Conservation (phyloP, 2,113 vertebrate genomes). For the Sturnus vulgaris region DNA sequence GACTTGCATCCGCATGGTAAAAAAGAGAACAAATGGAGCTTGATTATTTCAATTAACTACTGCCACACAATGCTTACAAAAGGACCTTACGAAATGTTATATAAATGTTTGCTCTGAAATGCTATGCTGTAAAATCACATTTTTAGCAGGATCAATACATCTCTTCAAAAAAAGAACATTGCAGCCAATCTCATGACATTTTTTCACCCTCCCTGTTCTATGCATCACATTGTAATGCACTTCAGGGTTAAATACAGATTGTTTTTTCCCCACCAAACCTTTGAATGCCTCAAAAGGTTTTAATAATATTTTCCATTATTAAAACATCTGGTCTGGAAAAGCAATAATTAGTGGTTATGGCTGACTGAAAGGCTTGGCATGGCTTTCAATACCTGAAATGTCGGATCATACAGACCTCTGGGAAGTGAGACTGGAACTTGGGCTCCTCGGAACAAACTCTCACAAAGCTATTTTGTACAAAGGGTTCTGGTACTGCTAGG, state of each 20-base stretch:
- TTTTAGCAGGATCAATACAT: conserved; percentile 1
- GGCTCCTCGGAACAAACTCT: conserved; percentile 84
- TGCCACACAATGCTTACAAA: neutral
- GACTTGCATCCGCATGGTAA: neutral
- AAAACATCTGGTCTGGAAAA: conserved; percentile 61
- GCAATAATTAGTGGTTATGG: conserved; percentile 51
- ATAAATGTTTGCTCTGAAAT: conserved; percentile 37
- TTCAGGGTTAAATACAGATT: conserved; percentile 23
- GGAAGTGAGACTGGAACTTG: conserved; percentile 86
- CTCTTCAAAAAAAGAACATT: neutral
- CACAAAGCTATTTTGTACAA: conserved; percentile 53
- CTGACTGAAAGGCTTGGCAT: conserved; percentile 52
- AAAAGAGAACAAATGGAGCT: conserved; percentile 20
- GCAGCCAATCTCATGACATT: neutral
- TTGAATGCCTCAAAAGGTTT: conserved; percentile 29
- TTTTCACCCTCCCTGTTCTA: neutral
- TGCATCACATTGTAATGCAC: neutral
- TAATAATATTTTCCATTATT: conserved; percentile 61
- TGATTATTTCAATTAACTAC: conserved; percentile 43
- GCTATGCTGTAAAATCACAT: neutral
- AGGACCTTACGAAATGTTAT: neutral
- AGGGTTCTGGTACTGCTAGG: conserved; percentile 48
- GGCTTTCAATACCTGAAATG: conserved; percentile 39
- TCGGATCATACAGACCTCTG: conserved; percentile 83
- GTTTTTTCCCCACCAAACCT: neutral